Base-by-base conservation (phyloP, 2,888 invertebrate species). In the Spatulosminthurus flaviceps region DNA sequence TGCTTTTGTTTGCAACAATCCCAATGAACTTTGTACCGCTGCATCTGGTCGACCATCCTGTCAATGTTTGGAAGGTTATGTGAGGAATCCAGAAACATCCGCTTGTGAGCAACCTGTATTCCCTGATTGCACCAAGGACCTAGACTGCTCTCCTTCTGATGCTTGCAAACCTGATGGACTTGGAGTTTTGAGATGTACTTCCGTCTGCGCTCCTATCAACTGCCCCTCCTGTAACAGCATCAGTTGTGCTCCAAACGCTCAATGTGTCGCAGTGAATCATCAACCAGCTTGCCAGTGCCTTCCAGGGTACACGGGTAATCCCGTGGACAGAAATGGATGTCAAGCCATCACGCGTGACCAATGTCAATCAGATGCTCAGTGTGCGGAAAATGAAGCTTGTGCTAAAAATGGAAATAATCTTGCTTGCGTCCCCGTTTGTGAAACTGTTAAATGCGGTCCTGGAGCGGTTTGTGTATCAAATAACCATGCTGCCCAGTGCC, bases 261-360 rank as follows among this genome's bases (percentile, higher is more conserved):
- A 92, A 81, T 96, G 96, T 88, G 88, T 93, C 1, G 86, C 87
- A 16, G 82, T 85, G 34, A 86, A 86, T 73, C 87, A 87, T 77
- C 84, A 85, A 74, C 78, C 82, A 24, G 92, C 94, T 0, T 97
- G 97, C 87, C 93, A 94, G 86, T 97, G 97, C 87, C 89, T 94
- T 22, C 89, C 91, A 60, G 95, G 95, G 2, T 97, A 91, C 87
- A 91, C 92, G 16, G 97, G 97, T 51, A 96, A 97, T 89, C 94
- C 96, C 22, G 95, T 95, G 86, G 94, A 95, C 86, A 91, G 96
- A 28, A 92, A 92, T 83, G 96, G 96, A n/a, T 96, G 96, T 86
- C 90, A 91, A 84, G 91, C 91, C 19, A 88, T 92, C 0, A 89
- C 91, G 21, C 92, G 92, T 87, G 92, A 95, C 86, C 91, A 93